Percentiles rank a stretch among this genome's conserved stretches.
phyloP scores from a whole-genome alignment of 2,888 invertebrate species.

The Acanthosepion esculentum region DNA sequence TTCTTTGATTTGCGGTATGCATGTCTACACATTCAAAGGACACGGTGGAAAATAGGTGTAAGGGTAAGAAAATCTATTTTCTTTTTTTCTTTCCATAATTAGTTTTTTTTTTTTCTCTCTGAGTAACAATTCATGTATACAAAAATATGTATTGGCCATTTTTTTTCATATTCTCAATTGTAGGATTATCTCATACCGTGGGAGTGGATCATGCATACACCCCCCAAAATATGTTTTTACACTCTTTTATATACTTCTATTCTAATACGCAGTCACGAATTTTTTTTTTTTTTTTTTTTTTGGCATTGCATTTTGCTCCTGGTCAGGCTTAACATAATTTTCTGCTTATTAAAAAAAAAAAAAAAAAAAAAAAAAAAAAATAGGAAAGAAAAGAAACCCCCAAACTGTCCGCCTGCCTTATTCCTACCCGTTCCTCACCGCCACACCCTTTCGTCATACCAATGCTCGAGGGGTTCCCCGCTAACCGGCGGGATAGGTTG shows the following conservation, averaged over 20 bases:
- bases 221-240: background rate
- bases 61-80: too few relatives aligned
- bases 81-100: background rate
- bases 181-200: background rate
- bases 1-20: too few relatives aligned
- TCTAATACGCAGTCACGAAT: too few relatives aligned
- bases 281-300: background rate
- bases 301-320: background rate
- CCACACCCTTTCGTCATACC: background rate
- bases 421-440: background rate
- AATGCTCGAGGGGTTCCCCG: slow-evolving; percentile 6
- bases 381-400: background rate
- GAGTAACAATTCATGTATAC: background rate
- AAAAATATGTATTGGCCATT: background rate
- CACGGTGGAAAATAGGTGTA: too few relatives aligned
- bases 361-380: background rate
- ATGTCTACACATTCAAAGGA: too few relatives aligned
- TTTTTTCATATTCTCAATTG: background rate
- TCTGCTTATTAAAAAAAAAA: background rate
- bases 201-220: background rate
- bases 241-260: background rate
- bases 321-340: background rate
- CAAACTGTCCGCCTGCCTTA: background rate
- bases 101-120: background rate
- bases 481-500: background rate